Conservation (phyloP, 2,113 vertebrate genomes). For the Isurus oxyrinchus region DNA sequence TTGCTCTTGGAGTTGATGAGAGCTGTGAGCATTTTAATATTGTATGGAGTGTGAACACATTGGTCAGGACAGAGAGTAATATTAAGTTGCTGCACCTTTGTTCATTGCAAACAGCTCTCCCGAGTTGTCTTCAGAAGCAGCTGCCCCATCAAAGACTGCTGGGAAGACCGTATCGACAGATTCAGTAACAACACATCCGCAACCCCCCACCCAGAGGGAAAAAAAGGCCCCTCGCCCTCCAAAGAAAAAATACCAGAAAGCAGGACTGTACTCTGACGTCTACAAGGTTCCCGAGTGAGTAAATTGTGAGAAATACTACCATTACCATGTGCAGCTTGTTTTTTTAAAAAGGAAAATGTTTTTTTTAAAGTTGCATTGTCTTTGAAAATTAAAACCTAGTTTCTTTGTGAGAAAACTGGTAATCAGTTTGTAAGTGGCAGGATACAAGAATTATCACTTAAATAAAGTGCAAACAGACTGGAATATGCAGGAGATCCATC, state of each 20-base stretch:
- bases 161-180: constrained; percentile 52
- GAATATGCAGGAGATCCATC: not conserved
- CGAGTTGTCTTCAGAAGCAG: constrained; percentile 55
- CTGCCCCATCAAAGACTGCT: constrained; percentile 53
- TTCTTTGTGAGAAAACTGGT: not conserved
- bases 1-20: not conserved
- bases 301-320: not conserved
- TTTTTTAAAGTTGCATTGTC: not conserved
- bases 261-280: constrained; percentile 92
- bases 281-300: constrained; percentile 94
- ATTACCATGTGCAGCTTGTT: not conserved
- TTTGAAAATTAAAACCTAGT: not conserved
- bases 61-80: constrained; percentile 38
- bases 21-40: not conserved
- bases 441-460: not conserved
- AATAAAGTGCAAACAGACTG: not conserved
- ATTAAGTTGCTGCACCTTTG: constrained; percentile 34
- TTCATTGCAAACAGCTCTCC: constrained; percentile 63
- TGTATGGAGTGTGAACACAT: not conserved
- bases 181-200: constrained; percentile 52
- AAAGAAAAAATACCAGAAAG: constrained; percentile 88
- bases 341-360: not conserved
- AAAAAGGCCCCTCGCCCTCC: constrained; percentile 69
- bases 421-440: not conserved
- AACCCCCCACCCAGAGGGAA: constrained; percentile 61